Percentiles rank a stretch among this genome's conserved stretches.
Conservation (phyloP, 2,113 vertebrate species). For the Hemibagrus wyckioides region DNA sequence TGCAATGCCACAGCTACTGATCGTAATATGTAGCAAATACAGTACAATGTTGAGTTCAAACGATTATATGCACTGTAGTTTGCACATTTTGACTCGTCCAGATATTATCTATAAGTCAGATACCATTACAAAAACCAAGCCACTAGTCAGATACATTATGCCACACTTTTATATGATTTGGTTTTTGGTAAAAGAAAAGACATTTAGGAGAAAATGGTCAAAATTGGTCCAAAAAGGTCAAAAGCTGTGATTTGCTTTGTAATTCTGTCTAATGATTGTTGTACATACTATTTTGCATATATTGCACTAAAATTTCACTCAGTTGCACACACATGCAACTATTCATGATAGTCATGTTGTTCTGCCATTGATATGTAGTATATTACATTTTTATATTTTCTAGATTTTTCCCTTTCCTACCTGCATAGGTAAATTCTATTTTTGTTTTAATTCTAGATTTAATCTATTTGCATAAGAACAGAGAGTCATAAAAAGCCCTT, state of each 20-base stretch:
- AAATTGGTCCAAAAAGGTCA: background rate
- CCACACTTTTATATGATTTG: background rate
- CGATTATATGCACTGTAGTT: constrained; percentile 17
- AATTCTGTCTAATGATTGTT: background rate
- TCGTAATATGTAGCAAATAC: constrained; percentile 34
- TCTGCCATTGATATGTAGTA: no score
- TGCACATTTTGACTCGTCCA: background rate
- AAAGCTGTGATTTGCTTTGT: background rate
- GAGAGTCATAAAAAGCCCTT: no score
- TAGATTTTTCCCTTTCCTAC: no score
- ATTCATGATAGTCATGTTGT: no score
- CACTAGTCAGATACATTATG: constrained; percentile 5
- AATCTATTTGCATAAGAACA: no score
- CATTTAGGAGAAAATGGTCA: background rate
- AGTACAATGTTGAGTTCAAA: constrained; percentile 9
- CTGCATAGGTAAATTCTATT: no score
- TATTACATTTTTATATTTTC: no score
- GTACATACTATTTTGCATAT: background rate
- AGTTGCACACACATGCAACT: no score
- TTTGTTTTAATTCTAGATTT: no score
- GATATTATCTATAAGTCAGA: constrained; percentile 5
- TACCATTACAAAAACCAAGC: constrained; percentile 12
- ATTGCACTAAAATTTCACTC: no score
- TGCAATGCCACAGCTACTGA: constrained; percentile 26
- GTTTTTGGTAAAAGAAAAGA: constrained; percentile 18